Base-by-base conservation (phyloP, 2,113 vertebrate genomes). In the Plectropomus leopardus region DNA sequence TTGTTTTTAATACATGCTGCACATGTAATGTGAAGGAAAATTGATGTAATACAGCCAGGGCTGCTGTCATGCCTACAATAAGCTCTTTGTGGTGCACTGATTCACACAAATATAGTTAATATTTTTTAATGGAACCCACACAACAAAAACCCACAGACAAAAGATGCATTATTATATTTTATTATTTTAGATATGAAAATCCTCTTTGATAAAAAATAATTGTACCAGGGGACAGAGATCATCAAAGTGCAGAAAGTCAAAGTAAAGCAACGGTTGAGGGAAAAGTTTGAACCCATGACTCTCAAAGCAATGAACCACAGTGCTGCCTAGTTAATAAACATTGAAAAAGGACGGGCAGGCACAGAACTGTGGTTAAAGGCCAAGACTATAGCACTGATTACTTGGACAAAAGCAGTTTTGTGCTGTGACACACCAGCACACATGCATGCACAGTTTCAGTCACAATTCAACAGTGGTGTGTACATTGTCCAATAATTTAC, bases 281-380 rank as follows among this genome's bases (percentile, higher is more conserved):
- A n/a, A 26, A 32, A 23, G 0, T 10, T 8, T 28, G 48, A 53
- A 28, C 17, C 1, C 3, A 19, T 50, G 57, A 45, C 44, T 15
- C 47, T 58, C 3, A 53, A 53, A 65, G 7, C 26, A 19, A 7
- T 65, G n/a, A 75, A 54, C n/a, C 44, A 19, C 44, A 14, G 32
- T 4, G 21, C 72, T 53, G 15, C 24, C 1, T 53, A 50, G 59
- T 51, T 68, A 58, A 53, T 63, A 71, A 30, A 36, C 48, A 44
- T 11, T 11, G 21, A 24, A 70, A 54, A 60, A 24, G 34, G 1
- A 28, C 0, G 16, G 19, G 14, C 21, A 3, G n/a, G 19, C 21
- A 11, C 23, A 54, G 16, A n/a, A 30, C 60, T 83, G 61, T n/a
- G 13, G 24, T 61, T 72, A 72, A 81, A 86, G 58, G 80, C 60